Percentiles rank a stretch among this genome's conserved stretches.
Conservation (phyloP, 2,888 invertebrate species). For the Monopis laevigella region DNA sequence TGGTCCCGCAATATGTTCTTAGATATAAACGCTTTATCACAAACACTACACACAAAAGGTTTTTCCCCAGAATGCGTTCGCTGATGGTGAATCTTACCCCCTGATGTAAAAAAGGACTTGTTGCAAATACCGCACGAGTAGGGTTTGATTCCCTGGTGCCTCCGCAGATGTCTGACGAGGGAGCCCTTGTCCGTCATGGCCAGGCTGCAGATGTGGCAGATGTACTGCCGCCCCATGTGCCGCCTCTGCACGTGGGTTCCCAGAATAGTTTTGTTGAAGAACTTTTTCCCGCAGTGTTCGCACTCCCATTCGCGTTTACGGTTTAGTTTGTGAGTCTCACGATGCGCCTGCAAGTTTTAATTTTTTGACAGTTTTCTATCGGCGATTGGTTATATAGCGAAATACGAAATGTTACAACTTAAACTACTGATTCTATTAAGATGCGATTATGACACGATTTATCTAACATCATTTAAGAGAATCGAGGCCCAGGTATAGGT, state of each 20-base stretch:
- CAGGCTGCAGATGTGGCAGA: conserved; percentile 46
- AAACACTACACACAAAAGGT: conserved; percentile 41
- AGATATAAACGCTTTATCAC: conserved; percentile 44
- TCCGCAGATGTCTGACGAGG: conserved; percentile 42
- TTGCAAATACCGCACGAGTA: conserved; percentile 49
- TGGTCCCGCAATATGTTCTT: conserved; percentile 46
- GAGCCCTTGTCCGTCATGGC: conserved; percentile 51
- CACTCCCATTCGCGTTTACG: conserved; percentile 43
- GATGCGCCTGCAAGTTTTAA: conserved; percentile 41
- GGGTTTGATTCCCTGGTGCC: conserved; percentile 47
- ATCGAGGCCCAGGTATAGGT: no score
- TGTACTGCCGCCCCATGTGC: conserved; percentile 42
- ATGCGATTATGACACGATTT: no score
- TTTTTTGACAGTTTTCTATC: neutral
- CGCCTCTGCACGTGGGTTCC: conserved; percentile 35
- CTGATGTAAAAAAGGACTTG: conserved; percentile 38
- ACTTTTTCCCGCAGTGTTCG: conserved; percentile 53
- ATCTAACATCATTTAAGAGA: no score
- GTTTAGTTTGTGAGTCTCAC: conserved; percentile 48
- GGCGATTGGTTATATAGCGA: no score
- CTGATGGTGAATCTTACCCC: conserved; percentile 42
- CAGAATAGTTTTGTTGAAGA: conserved; percentile 41
- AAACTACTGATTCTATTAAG: no score
- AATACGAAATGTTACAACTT: no score
- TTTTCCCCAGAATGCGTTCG: conserved; percentile 54